Base-by-base conservation (phyloP, 2,797 vertebrate genomes). In the Acanthopagrus latus region DNA sequence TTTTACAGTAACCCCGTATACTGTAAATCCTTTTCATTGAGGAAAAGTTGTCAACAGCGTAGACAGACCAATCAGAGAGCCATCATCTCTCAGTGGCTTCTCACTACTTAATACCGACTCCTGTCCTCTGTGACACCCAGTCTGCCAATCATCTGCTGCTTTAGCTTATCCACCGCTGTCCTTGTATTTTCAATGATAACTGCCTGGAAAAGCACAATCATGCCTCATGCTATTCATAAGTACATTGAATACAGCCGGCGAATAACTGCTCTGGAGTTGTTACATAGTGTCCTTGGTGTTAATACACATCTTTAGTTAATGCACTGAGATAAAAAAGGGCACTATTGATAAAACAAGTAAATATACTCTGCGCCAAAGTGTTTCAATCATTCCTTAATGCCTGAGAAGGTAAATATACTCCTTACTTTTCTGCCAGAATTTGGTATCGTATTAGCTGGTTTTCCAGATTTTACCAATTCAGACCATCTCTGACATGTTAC, bases 41-140 rank as follows among this genome's bases (percentile, higher is more conserved):
- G 7, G 33, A 38, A 38, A 38, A 7, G 33, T 38, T 38, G 33
- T 3, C 60, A 33, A 52, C n/a, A 71, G 21, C 55, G 9, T 27
- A 38, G 21, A 48, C 44, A 13, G 25, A 10, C 10, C 20, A 57
- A 25, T 23, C 63, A 58, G 33, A 23, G 56, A 51, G 43, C 51
- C 57, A 9, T 20, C 25, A 60, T 33, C 57, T 20, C 48, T 44
- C 14, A 5, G 56, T 65, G 67, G 66, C 33, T 56, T 64, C 46
- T 27, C 27, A 48, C 56, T 47, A 48, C 18, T 43, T 3, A 55
- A 62, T 52, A 13, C 57, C 55, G n/a, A 63, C 57, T 48, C 12
- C n/a, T 38, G 47, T 48, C 18, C 21, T 11, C 12, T 21, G 13
- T 48, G 54, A 70, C 55, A 7, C 27, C 12, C 20, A 56, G 51